Percentiles rank a stretch among this genome's conserved stretches.
Conservation (phyloP, 2,888 invertebrate genomes). For the Andrena hattorfiana region DNA sequence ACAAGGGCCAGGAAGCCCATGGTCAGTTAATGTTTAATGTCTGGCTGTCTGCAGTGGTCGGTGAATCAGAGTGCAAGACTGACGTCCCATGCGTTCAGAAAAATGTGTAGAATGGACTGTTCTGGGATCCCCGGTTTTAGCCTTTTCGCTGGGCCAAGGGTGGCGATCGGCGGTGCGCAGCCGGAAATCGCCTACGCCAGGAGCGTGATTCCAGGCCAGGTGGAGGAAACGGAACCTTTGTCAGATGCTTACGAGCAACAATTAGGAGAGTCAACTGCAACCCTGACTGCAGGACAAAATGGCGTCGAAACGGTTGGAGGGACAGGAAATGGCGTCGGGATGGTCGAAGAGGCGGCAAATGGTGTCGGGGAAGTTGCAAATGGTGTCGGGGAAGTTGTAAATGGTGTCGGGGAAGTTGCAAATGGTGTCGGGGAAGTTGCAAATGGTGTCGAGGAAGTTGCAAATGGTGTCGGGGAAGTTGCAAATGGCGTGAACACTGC, state of each 20-base stretch:
- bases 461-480: background rate
- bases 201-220: background rate
- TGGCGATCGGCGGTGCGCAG: background rate
- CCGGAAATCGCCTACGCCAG: slow-evolving; percentile 8
- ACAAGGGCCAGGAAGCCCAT: slow-evolving; percentile 68
- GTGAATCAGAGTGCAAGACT: slow-evolving; percentile 44
- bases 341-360: too few relatives aligned
- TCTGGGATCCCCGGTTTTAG: too few relatives aligned
- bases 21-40: slow-evolving; percentile 75
- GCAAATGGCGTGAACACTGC: too few relatives aligned
- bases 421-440: too few relatives aligned
- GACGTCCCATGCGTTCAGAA: slow-evolving; percentile 30
- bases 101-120: slow-evolving; percentile 4
- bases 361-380: too few relatives aligned
- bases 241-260: background rate
- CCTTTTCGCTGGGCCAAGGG: too few relatives aligned
- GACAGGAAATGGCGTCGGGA: too few relatives aligned
- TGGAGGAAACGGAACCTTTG: slow-evolving; percentile 6
- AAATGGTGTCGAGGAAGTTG: background rate
- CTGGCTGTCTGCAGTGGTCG: slow-evolving; percentile 68
- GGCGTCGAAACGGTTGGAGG: too few relatives aligned
- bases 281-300: too few relatives aligned
- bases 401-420: too few relatives aligned
- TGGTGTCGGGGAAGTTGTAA: too few relatives aligned
- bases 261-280: background rate